These are phyloP conservation scores for Xenopus petersii DNA, from an alignment of 2,797 vertebrate species.

Conservation along the genomic window DNA sequence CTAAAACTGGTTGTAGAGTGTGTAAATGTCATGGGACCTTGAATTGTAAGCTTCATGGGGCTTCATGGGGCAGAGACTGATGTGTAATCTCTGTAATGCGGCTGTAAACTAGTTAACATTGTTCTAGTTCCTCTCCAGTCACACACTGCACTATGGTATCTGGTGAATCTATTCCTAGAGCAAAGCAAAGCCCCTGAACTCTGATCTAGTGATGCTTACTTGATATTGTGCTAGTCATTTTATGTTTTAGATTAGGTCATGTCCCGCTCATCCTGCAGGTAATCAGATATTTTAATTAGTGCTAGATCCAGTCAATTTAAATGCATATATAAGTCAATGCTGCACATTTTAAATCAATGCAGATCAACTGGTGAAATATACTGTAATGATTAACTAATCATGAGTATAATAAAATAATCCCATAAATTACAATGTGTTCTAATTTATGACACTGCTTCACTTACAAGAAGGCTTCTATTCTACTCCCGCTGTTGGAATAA, in stretches of 20 bases:
- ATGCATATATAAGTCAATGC: conserved; percentile 45
- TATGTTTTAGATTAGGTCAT: conserved; percentile 29
- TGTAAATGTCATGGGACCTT: too few relatives aligned
- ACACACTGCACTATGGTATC: too few relatives aligned
- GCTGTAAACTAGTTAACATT: too few relatives aligned
- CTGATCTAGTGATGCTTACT: too few relatives aligned
- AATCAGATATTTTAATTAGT: conserved; percentile 45
- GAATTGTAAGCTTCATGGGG: too few relatives aligned
- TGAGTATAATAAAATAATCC: conserved; percentile 45
- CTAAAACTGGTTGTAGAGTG: too few relatives aligned
- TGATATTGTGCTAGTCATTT: background rate
- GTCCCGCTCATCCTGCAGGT: conserved; percentile 30
- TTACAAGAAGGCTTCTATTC: conserved; percentile 49
- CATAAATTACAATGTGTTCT: conserved; percentile 49
- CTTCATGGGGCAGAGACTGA: too few relatives aligned
- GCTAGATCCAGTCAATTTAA: conserved; percentile 47
- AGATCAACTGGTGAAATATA: conserved; percentile 55
- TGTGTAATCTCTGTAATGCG: too few relatives aligned
- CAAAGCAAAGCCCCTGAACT: too few relatives aligned
- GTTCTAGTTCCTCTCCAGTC: too few relatives aligned
- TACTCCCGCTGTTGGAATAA: conserved; percentile 46
- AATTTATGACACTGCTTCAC: conserved; percentile 54
- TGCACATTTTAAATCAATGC: conserved; percentile 43
- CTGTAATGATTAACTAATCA: conserved; percentile 46
- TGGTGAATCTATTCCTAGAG: too few relatives aligned